These are phyloP conservation scores for Eulithis testata DNA, from an alignment of 2,888 invertebrate species.

Conservation along the genomic window DNA sequence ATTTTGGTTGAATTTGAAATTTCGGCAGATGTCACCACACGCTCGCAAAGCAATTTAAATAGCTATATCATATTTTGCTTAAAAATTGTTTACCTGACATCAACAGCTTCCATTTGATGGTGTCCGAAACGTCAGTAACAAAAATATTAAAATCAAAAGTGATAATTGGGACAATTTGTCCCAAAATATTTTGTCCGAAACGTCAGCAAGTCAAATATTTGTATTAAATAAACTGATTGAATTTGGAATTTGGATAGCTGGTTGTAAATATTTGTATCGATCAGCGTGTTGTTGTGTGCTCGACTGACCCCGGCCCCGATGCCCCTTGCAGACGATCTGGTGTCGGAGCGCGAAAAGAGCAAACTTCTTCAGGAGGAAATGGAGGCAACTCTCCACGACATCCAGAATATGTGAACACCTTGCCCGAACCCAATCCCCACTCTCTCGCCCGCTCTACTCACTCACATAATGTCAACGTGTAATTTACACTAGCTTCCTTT, in stretches of 20 bases:
- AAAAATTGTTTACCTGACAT: too few relatives aligned
- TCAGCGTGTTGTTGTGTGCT: constrained; percentile 67
- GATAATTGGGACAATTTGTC: too few relatives aligned
- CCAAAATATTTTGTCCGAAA: too few relatives aligned
- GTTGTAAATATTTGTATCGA: constrained; percentile 50
- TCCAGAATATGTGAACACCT: constrained; percentile 97
- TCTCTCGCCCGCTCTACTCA: constrained; percentile 47
- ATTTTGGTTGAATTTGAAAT: too few relatives aligned
- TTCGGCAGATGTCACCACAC: constrained; percentile 2
- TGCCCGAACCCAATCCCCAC: constrained; percentile 49
- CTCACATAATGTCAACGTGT: constrained; percentile 24
- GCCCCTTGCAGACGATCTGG: constrained; percentile 95
- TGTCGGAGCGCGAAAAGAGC: constrained; percentile 97
- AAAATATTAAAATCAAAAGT: too few relatives aligned
- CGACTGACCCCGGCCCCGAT: constrained; percentile 77
- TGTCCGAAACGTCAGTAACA: too few relatives aligned
- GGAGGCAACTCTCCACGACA: constrained; percentile 99
- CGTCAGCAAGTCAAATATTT: too few relatives aligned
- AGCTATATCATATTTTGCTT: too few relatives aligned
- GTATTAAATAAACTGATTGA: too few relatives aligned
- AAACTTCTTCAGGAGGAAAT: constrained; percentile 98
- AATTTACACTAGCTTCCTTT: constrained; percentile 6
- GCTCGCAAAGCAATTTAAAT: too few relatives aligned
- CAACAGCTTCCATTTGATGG: too few relatives aligned
- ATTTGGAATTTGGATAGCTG: not conserved